These are phyloP conservation scores for Drosophila saltans DNA, from an alignment of 1,140 invertebrate species.

Conservation along the genomic window DNA sequence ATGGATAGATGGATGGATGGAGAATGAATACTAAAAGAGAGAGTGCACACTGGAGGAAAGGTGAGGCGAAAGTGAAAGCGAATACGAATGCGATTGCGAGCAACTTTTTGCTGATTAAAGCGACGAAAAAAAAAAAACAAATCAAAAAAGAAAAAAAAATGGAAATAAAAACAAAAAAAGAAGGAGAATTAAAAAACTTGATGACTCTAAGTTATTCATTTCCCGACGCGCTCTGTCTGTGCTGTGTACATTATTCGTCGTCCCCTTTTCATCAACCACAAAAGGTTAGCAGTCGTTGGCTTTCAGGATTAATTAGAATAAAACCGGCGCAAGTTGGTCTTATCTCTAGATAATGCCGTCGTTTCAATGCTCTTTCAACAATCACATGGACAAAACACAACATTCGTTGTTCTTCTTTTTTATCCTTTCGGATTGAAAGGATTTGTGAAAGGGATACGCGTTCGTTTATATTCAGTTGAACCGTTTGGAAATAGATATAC, in stretches of 20 bases:
- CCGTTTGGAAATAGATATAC: too few species aligned
- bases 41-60: background rate
- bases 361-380: constrained; percentile 29
- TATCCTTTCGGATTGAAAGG: too few species aligned
- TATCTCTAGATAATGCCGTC: constrained; percentile 1
- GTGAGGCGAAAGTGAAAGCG: constrained; percentile 4
- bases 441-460: too few species aligned
- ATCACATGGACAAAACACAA: too few species aligned
- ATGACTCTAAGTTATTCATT: constrained; percentile 22
- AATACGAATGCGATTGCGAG: background rate
- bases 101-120: constrained; percentile 10
- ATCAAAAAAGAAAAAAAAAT: background rate
- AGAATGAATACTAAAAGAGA: background rate
- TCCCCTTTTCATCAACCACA: constrained; percentile 4
- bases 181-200: constrained; percentile 40
- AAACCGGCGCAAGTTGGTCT: constrained; percentile 3
- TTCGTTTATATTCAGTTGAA: too few species aligned
- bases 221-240: constrained; percentile 1
- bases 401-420: too few species aligned
- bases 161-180: constrained; percentile 37
- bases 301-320: constrained; percentile 29
- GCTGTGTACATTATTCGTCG: background rate
- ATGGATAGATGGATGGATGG: background rate
- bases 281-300: constrained; percentile 5
- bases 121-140: background rate